Evolutionary conservation across 2,888 invertebrate genomes (phyloP).

Genomic region (Platycnemis pennipes): DNA sequence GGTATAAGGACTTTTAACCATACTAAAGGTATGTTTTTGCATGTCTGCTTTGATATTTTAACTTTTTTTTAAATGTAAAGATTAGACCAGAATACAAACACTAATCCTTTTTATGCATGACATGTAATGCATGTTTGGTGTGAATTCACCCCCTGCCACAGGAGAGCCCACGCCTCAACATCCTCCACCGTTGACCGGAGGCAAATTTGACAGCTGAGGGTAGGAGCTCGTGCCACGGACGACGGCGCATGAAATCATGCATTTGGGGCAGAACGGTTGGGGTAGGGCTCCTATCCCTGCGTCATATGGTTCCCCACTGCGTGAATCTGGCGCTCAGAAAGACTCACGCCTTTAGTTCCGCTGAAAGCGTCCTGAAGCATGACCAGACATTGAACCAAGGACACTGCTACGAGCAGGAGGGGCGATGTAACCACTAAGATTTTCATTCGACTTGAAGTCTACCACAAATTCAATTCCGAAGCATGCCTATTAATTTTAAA

Average conservation of each 20-base stretch:
- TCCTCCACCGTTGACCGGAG: neutral
- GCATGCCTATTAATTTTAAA: too few relatives aligned
- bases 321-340: neutral
- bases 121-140: too few relatives aligned
- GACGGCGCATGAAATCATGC: constrained; percentile 28
- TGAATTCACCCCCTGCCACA: neutral
- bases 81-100: too few relatives aligned
- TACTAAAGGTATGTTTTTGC: too few relatives aligned
- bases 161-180: neutral
- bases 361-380: neutral
- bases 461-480: too few relatives aligned
- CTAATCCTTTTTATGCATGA: too few relatives aligned
- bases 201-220: constrained; percentile 6
- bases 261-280: neutral
- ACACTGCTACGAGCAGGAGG: neutral
- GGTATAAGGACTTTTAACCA: too few relatives aligned
- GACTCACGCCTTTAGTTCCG: neutral
- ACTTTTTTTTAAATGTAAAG: too few relatives aligned
- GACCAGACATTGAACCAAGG: neutral
- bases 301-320: neutral
- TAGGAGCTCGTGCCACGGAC: neutral
- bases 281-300: neutral
- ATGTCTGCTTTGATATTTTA: too few relatives aligned
- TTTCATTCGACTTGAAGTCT: too few relatives aligned
- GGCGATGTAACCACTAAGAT: too few relatives aligned